These are phyloP conservation scores for Callosobruchus maculatus DNA, from an alignment of 2,888 invertebrate species.

Conservation along the genomic window DNA sequence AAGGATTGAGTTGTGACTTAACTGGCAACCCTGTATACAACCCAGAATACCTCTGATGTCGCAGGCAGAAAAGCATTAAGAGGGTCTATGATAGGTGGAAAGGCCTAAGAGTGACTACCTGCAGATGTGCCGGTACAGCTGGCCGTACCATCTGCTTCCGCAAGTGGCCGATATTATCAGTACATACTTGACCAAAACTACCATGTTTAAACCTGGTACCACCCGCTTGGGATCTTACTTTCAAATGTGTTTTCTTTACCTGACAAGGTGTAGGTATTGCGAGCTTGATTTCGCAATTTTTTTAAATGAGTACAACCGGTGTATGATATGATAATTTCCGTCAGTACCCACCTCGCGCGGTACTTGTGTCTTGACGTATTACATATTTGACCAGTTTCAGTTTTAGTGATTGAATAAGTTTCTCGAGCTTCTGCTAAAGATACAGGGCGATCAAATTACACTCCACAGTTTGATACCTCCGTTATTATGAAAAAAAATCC, in stretches of 20 bases:
- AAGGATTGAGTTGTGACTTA: too few relatives aligned
- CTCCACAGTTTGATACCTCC: too few relatives aligned
- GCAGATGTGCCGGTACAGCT: neutral
- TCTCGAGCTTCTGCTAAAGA: too few relatives aligned
- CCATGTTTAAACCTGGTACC: conserved; percentile 8
- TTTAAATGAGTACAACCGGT: neutral
- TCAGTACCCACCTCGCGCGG: too few relatives aligned
- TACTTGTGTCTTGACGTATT: too few relatives aligned
- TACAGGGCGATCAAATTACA: too few relatives aligned
- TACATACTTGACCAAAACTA: conserved; percentile 13
- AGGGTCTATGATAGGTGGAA: neutral
- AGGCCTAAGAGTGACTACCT: neutral
- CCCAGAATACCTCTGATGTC: too few relatives aligned
- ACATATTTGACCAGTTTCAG: too few relatives aligned
- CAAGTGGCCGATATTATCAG: conserved; percentile 9
- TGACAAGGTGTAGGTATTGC: neutral
- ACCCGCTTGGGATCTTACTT: conserved; percentile 14
- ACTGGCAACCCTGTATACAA: neutral
- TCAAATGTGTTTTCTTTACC: conserved; percentile 6
- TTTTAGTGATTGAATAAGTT: too few relatives aligned
- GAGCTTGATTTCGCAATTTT: neutral
- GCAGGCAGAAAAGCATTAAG: neutral
- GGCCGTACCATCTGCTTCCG: neutral
- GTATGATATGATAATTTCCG: too few relatives aligned
- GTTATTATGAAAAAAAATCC: too few relatives aligned